A percentile compares a stretch with the other conserved stretches of the same genome.
Conservation (phyloP, 2,797 vertebrate species). For the Sternotherus odoratus region DNA sequence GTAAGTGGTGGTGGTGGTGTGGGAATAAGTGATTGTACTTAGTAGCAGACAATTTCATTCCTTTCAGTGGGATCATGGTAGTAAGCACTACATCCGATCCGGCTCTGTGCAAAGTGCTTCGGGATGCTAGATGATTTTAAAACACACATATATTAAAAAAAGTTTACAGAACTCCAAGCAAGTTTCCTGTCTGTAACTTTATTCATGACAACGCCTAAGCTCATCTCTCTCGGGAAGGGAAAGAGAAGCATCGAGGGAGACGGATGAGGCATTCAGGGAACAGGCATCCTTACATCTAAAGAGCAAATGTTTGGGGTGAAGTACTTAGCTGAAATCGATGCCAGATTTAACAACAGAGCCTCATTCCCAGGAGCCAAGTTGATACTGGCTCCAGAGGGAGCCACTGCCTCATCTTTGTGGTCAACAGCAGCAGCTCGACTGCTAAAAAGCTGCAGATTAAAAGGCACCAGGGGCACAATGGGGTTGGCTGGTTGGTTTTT, state of each 20-base stretch:
- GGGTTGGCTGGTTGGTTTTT: not conserved
- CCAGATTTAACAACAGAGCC: not conserved
- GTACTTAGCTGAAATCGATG: rapidly evolving
- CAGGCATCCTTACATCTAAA: not conserved
- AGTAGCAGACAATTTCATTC: not conserved
- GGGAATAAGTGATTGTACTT: not conserved
- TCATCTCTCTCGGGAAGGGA: not conserved
- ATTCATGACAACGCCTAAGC: not conserved
- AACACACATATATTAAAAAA: not conserved
- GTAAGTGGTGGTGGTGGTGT: no score
- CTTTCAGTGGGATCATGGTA: not conserved
- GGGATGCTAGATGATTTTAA: rapidly evolving
- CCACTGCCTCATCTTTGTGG: constrained; percentile 61
- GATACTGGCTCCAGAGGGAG: constrained; percentile 75
- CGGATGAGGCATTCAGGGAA: not conserved
- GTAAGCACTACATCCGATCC: rapidly evolving
- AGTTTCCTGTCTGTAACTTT: not conserved
- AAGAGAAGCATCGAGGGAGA: not conserved
- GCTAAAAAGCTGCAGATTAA: not conserved
- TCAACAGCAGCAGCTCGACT: not conserved
- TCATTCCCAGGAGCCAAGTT: not conserved
- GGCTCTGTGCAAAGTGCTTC: not conserved
- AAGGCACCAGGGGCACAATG: not conserved
- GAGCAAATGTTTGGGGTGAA: not conserved
- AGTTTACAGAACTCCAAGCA: not conserved